Base-by-base conservation (phyloP, 2,888 invertebrate species). In the Caenorhabditis afra region DNA sequence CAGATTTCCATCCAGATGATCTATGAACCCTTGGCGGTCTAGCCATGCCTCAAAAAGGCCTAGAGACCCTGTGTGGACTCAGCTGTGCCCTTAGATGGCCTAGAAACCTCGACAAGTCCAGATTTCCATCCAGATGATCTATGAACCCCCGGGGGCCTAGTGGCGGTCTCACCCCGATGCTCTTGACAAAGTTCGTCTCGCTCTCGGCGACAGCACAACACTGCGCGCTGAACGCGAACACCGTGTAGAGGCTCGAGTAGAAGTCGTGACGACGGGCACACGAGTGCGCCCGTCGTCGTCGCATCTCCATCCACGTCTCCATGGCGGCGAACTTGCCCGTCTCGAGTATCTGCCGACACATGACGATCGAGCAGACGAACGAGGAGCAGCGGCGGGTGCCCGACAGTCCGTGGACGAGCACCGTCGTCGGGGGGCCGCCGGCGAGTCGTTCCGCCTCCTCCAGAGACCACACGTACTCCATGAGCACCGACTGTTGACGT, bases 381-480 rank as follows among this genome's bases (percentile, higher is more conserved):
- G 74, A 57, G 3, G 66, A 22, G 50, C 62, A 64, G 14, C 79
- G 52, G 35, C 79, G 58, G n/a, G 79, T 79, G 12, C 79, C 79
- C 14, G 70, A 18, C 7, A 58, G 20, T 3, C 75, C 79, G 23
- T 79, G 75, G 1, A 79, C 79, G 7, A 79, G 44, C 3, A 75
- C 57, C 8, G 53, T 66, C 18, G 75, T 65, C n/a, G 29, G 11
- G 11, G 53, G 50, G 45, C 35, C 39, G 16, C 61, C 61, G 29
- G 35, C 73, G 23, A 74, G 39, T 4, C 22, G 62, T 37, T 62
- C 53, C 3, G 67, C 55, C 4, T 74, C 58, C 18, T 79, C 73
- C 35, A 70, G 57, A 12, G 79, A 41, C 79, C 79, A 79, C 79
- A 79, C 75, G 37, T 75, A 67, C 58, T 79, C 79, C 70, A 79